Evolutionary conservation across 2,888 invertebrate species (phyloP).

Genomic region (Liodrosophila aerea): DNA sequence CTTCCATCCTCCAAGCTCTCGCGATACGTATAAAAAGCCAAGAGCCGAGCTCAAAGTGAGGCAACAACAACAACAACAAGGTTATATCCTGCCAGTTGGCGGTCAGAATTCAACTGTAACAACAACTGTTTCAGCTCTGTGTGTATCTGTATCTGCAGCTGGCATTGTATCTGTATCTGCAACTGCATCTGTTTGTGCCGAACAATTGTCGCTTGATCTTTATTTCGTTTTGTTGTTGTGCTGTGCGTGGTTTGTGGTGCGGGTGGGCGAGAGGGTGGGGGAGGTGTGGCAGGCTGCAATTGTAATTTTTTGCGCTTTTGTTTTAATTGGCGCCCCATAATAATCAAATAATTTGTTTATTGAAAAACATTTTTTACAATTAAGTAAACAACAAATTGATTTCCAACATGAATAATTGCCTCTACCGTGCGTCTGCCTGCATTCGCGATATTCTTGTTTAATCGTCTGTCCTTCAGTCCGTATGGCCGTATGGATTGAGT

Average conservation of each 20-base stretch:
- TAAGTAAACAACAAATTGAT: conserved; percentile 81
- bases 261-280: no score
- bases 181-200: conserved; percentile 49
- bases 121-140: conserved; percentile 10
- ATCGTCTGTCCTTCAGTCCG: conserved; percentile 9
- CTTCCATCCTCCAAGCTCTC: conserved; percentile 17
- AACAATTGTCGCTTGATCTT: conserved; percentile 70
- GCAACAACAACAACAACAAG: conserved; percentile 39
- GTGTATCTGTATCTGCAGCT: conserved; percentile 9
- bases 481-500: background rate
- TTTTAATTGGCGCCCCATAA: conserved; percentile 79
- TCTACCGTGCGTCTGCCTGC: no score
- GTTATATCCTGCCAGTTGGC: conserved; percentile 68
- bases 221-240: conserved; percentile 33
- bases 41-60: conserved; percentile 44
- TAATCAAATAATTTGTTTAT: conserved; percentile 82
- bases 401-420: conserved; percentile 79
- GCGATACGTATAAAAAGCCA: conserved; percentile 24
- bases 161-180: conserved; percentile 25
- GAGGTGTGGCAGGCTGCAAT: no score
- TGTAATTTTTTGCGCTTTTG: conserved; percentile 54
- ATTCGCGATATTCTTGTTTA: conserved; percentile 48
- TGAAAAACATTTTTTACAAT: conserved; percentile 81
- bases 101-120: conserved; percentile 51
- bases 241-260: conserved; percentile 23